Evolutionary conservation across 2,797 vertebrate genomes (phyloP), one percentile per base, ranked within the genome.

Genomic region (Hippoglossus hippoglossus): DNA sequence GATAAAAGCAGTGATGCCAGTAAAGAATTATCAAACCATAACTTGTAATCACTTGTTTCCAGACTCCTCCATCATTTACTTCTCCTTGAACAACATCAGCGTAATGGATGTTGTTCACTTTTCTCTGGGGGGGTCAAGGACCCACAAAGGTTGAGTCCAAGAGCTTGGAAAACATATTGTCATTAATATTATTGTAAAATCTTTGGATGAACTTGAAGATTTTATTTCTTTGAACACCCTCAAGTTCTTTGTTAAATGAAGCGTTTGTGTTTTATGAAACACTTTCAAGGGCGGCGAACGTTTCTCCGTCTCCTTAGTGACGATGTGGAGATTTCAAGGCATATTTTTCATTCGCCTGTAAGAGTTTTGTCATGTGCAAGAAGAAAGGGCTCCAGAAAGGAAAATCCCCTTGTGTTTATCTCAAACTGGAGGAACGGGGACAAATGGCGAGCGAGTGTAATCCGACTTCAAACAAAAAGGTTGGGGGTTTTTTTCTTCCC

Each of bases 391-490:
- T 58, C 34, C 12, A 50, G 52, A 61, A 57, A 70, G 62, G 22
- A 65, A 65, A 78, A 73, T 75, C 54, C 60, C 28, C 61, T 55
- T 59, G 57, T 70, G 72, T 78, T 82, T 81, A 79, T 79, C 67
- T 85, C 51, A 26, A 52, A 78, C 59, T 18, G 15, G 63, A 61
- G 59, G 46, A 72, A 46, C 77, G 55, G 44, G 56, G 81, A 57
- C 44, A 61, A 79, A 79, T 3, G 9, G 62, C 83, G 66, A 71
- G 65, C 57, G 56, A 53, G 18, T 39, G 51, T 83, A 86, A 90
- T 90, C 87, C 72, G 41, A 90, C 84, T 81, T 89, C 81, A 86
- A 84, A 85, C 64, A 86, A 75, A 77, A 63, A 72, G 63, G 68
- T 24, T 24, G 63, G 61, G 71, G 73, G 71, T 76, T 69, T 71